These are phyloP conservation scores for Romanomermis culicivorax DNA, from an alignment of 2,888 invertebrate species.

Conservation along the genomic window DNA sequence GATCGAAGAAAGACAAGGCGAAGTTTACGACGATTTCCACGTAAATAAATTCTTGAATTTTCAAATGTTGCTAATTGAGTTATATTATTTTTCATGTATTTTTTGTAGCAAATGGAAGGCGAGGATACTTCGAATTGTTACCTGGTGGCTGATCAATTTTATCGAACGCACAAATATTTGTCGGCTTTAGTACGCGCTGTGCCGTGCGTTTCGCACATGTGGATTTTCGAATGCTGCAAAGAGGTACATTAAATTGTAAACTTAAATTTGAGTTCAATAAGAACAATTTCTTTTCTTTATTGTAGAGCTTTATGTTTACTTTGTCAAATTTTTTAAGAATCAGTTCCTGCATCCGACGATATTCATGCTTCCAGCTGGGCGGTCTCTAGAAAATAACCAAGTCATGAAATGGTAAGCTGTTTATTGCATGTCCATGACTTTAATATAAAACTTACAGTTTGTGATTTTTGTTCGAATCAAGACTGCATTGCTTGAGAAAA, in stretches of 20 bases:
- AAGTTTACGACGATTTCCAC: conserved; percentile 7
- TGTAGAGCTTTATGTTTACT: not conserved
- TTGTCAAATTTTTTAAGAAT: conserved; percentile 20
- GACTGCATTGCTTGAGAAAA: too few species aligned
- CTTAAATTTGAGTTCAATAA: too few species aligned
- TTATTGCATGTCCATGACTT: conserved; percentile 11
- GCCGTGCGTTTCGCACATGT: conserved; percentile 7
- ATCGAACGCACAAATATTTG: conserved; percentile 10
- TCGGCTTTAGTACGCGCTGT: conserved; percentile 8
- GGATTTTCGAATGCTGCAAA: conserved; percentile 4
- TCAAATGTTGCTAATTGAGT: not conserved
- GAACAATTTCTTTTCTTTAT: too few species aligned
- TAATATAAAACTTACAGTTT: not conserved
- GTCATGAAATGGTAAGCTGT: conserved; percentile 6
- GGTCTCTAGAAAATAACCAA: conserved; percentile 1
- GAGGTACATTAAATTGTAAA: conserved; percentile 5
- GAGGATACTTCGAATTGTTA: conserved; percentile 4
- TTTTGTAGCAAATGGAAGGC: not conserved
- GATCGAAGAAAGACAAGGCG: conserved; percentile 9
- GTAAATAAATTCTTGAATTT: not conserved
- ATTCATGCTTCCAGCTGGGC: conserved; percentile 7
- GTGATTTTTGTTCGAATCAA: not conserved
- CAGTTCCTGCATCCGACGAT: not conserved
- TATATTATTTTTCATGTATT: not conserved
- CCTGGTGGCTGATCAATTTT: conserved; percentile 6